These are phyloP conservation scores for Neodiprion pinetum DNA, from an alignment of 1,140 invertebrate species.

Conservation along the genomic window DNA sequence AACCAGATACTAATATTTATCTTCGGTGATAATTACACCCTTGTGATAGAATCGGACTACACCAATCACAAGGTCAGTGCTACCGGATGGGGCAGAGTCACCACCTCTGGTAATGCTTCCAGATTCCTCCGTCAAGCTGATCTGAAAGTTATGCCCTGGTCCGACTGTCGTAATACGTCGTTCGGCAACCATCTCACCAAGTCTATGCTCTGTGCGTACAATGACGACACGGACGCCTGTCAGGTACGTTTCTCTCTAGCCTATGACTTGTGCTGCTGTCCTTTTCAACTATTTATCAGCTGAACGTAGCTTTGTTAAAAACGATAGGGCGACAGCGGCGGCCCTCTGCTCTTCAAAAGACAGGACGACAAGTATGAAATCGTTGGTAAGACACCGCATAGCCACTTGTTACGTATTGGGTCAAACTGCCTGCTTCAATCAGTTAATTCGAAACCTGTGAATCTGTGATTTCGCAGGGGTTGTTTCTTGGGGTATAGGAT, in stretches of 20 bases:
- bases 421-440: background rate
- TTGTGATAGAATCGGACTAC: conserved; percentile 51
- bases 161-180: conserved; percentile 54
- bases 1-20: background rate
- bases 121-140: conserved; percentile 63
- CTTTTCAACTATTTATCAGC: conserved; percentile 33
- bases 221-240: conserved; percentile 66
- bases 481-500: conserved; percentile 69
- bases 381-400: conserved; percentile 50
- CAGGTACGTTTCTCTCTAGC: conserved; percentile 54
- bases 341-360: conserved; percentile 57
- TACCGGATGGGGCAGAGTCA: conserved; percentile 70
- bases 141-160: conserved; percentile 56
- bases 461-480: conserved; percentile 45
- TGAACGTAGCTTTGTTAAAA: conserved; percentile 33
- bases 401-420: background rate
- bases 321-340: conserved; percentile 71
- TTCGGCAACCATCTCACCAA: conserved; percentile 55
- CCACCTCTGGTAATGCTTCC: conserved; percentile 58
- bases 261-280: conserved; percentile 40
- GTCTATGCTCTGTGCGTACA: conserved; percentile 64
- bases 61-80: conserved; percentile 61
- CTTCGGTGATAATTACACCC: background rate
- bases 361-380: conserved; percentile 53
- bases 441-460: background rate